A percentile compares a stretch with the other conserved stretches of the same genome.
phyloP scores from a whole-genome alignment of 53 echinoderm and acorn worm species.

The Apostichopus leukothele region DNA sequence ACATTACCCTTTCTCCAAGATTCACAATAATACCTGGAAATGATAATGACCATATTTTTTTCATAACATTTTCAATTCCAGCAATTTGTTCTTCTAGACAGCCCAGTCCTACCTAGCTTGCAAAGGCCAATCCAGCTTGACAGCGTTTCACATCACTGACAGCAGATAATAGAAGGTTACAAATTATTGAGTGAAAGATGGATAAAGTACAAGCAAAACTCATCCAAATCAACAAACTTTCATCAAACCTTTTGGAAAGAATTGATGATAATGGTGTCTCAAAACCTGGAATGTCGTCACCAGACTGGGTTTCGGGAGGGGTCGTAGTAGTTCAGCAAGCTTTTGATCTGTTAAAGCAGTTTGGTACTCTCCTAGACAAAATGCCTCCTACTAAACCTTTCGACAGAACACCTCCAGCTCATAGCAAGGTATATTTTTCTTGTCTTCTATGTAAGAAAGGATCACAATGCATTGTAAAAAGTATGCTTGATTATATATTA shows the following conservation, averaged over 20 bases:
- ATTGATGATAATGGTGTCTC: background rate
- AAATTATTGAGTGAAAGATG: background rate
- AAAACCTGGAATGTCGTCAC: background rate
- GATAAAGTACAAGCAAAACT: background rate
- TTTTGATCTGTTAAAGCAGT: conserved; percentile 15
- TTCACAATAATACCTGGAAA: too few relatives aligned
- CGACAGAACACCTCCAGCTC: background rate
- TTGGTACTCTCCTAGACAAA: conserved; percentile 1
- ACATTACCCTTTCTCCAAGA: too few relatives aligned
- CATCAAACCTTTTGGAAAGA: background rate
- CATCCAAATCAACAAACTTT: background rate
- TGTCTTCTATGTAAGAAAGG: too few relatives aligned
- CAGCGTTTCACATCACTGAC: too few relatives aligned
- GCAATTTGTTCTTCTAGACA: too few relatives aligned
- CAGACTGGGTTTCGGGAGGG: background rate
- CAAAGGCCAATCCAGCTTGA: too few relatives aligned
- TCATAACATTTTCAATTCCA: too few relatives aligned
- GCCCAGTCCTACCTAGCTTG: too few relatives aligned
- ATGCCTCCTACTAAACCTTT: background rate
- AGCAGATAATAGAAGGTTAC: too few relatives aligned
- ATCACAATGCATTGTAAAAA: too few relatives aligned
- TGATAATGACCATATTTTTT: too few relatives aligned
- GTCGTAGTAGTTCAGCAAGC: conserved; percentile 2
- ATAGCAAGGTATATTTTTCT: background rate
- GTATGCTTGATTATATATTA: too few relatives aligned